Evolutionary conservation across 2,113 vertebrate species (phyloP), one percentile per base, ranked within the genome.

Genomic region (Gymnogyps californianus): DNA sequence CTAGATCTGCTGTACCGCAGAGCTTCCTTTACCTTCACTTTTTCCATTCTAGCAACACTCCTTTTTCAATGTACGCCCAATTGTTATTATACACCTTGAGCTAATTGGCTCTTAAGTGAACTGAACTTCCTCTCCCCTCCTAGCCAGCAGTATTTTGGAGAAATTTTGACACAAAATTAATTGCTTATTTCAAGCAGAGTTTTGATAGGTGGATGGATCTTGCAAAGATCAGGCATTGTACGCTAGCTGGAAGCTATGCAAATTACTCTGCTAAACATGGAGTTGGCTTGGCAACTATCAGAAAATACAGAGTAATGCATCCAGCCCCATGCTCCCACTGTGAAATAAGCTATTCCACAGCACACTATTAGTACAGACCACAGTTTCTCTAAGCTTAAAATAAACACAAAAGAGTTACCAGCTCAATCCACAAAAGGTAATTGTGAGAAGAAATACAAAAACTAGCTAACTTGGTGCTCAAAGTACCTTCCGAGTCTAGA

Each of bases 401-500:
- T 88, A 93, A 90, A 83, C 6, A 13, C 66, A 87, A 61, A 70
- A 92, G 89, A 95, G 65, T 78, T 49, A 66, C 49, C 81, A 82
- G 71, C 74, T 78, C 74, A 21, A 84, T 31, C 13, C 59, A 85
- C 40, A 57, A 58, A 58, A 89, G 34, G 42, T 34, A 94, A 81
- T 16, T 72, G 36, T 69, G 34, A 85, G 82, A 17, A 72, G 42
- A 34, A 38, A 76, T 18, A 22, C 5, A 65, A 47, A 38, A 77
- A 29, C 16, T 31, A 80, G 40, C 38, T 71, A 28, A 52, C 29
- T 83, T 29, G 55, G 66, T 21, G 69, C 70, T 94, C 58, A 44
- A 82, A 91, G 62, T 99, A 99, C 99, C 99, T 98, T 99, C 99
- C 82, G 99, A 98, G 49, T 99, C 98, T 83, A 99, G 93, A 25